These are phyloP conservation scores for Sebastes diploproa DNA, from an alignment of 2,797 vertebrate species.

Conservation along the genomic window DNA sequence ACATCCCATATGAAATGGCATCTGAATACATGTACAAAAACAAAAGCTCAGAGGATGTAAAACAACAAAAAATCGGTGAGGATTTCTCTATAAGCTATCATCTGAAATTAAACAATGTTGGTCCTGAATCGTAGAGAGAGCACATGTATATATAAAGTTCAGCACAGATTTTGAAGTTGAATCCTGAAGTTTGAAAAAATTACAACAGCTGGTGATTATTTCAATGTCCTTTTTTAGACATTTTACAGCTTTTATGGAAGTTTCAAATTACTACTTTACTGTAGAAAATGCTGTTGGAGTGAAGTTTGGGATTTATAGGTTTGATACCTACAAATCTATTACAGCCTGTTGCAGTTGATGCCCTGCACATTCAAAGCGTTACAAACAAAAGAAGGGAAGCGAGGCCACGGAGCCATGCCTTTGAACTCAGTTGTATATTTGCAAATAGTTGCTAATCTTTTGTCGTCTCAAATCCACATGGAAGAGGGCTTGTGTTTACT, in stretches of 20 bases:
- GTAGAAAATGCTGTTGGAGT: neutral
- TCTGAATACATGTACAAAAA: constrained; percentile 95
- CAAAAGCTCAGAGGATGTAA: constrained; percentile 87
- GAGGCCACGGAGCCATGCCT: constrained; percentile 56
- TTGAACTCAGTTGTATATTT: constrained; percentile 84
- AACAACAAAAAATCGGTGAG: constrained; percentile 81
- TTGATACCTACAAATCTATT: neutral
- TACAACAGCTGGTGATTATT: constrained; percentile 99
- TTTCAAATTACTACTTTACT: neutral
- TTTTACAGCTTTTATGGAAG: neutral
- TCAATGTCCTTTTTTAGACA: constrained; percentile 39
- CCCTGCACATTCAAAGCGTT: constrained; percentile 34
- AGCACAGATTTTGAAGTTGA: constrained; percentile 99
- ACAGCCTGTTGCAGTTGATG: neutral
- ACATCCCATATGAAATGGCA: constrained; percentile 97
- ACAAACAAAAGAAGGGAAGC: constrained; percentile 75
- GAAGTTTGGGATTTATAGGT: neutral
- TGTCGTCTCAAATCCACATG: constrained; percentile 83
- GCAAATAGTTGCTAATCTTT: constrained; percentile 83
- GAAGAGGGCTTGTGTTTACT: constrained; percentile 75
- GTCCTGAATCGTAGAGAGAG: constrained; percentile 92
- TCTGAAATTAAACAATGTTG: constrained; percentile 93
- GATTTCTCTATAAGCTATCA: constrained; percentile 86
- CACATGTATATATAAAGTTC: constrained; percentile 89
- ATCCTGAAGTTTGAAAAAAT: constrained; percentile 95